Conservation (phyloP, 2,113 vertebrate species). For the Nothobranchius kuhntae region DNA sequence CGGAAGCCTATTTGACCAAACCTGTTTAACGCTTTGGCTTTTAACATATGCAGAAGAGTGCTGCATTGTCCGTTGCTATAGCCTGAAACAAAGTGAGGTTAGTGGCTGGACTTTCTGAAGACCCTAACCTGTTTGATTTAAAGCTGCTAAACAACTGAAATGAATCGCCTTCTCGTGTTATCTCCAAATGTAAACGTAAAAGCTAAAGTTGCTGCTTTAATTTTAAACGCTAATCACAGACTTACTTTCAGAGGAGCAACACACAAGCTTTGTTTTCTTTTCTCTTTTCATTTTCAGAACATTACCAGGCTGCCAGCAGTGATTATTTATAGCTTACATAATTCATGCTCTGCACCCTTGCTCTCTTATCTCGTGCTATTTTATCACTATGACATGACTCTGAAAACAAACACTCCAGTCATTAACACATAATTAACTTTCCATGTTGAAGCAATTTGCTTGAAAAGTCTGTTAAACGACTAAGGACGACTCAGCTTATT, state of each 20-base stretch:
- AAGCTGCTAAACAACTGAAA: neutral
- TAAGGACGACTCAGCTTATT: too few species aligned
- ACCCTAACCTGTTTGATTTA: too few species aligned
- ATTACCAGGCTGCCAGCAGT: neutral
- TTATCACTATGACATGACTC: too few species aligned
- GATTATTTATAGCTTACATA: neutral
- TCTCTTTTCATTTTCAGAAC: neutral
- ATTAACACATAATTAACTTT: too few species aligned
- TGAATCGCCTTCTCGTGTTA: neutral
- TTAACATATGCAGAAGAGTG: slow-evolving; percentile 14
- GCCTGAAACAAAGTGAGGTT: slow-evolving; percentile 5
- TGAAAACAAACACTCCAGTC: too few species aligned
- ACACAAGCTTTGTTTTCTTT: neutral
- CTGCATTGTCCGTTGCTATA: slow-evolving; percentile 15
- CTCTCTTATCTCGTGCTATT: neutral
- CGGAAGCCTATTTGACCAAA: slow-evolving; percentile 36
- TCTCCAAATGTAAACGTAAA: neutral
- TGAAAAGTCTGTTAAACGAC: too few species aligned
- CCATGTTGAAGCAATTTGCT: too few species aligned
- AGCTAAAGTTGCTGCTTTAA: too few species aligned
- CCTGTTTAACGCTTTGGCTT: slow-evolving; percentile 15
- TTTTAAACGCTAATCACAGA: too few species aligned
- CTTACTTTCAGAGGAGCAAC: too few species aligned
- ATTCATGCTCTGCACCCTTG: neutral
- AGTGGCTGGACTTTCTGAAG: too few species aligned